Percentiles rank a stretch among this genome's conserved stretches.
phyloP scores from a whole-genome alignment of 2,797 vertebrate species.

The Rhabdophis nuchalis region DNA sequence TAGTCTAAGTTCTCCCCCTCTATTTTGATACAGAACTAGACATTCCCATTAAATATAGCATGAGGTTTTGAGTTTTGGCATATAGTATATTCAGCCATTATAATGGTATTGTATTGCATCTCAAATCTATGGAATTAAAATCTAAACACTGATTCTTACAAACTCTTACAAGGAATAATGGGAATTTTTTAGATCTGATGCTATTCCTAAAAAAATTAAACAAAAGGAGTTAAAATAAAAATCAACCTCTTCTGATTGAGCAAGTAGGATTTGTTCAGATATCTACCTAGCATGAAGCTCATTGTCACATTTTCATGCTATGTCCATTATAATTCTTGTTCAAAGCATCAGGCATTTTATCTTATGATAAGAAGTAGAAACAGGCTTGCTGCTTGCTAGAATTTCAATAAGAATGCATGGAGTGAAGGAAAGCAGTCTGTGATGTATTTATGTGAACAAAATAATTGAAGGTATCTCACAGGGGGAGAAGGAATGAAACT shows the following conservation, averaged over 20 bases:
- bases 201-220: not conserved
- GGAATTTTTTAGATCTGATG: not conserved
- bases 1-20: not conserved
- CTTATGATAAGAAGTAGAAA: not conserved
- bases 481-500: not conserved
- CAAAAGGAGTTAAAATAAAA: not conserved
- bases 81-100: constrained; percentile 18
- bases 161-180: not conserved
- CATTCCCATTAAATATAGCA: constrained; percentile 40
- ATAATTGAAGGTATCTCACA: not conserved
- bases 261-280: not conserved
- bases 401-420: not conserved
- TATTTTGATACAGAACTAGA: constrained; percentile 45
- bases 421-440: not conserved
- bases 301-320: not conserved
- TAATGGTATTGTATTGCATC: constrained; percentile 10
- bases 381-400: not conserved
- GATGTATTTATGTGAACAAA: not conserved
- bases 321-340: not conserved
- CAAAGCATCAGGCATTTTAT: not conserved
- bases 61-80: constrained; percentile 45
- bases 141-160: not conserved
- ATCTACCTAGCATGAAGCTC: not conserved
- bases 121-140: not conserved
- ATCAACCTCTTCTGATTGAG: not conserved